These are phyloP conservation scores for Numida meleagris DNA, from an alignment of 2,113 vertebrate species.

Conservation along the genomic window DNA sequence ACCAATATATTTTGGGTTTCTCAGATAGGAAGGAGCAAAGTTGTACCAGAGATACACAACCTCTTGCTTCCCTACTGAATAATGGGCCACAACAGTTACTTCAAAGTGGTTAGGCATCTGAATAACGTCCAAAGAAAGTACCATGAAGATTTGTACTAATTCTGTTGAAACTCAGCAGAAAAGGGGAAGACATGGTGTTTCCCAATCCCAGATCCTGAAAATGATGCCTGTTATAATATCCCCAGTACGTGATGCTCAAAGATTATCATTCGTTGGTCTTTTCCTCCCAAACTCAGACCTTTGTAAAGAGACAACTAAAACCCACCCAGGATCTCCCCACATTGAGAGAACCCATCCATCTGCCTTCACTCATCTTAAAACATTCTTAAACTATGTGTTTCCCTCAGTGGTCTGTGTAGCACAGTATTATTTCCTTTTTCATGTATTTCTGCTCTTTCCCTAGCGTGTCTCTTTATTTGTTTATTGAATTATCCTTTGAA, in stretches of 20 bases:
- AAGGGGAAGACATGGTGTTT: background rate
- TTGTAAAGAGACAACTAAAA: background rate
- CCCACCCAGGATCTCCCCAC: background rate
- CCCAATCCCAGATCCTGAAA: background rate
- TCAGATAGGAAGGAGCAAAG: background rate
- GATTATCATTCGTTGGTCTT: background rate
- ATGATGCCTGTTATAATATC: background rate
- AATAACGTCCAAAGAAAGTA: background rate
- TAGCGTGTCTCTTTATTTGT: slow-evolving; percentile 42
- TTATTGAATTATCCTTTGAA: slow-evolving; percentile 54
- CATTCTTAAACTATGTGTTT: background rate
- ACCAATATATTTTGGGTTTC: background rate
- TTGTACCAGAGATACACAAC: background rate
- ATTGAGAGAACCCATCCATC: background rate
- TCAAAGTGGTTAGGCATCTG: background rate
- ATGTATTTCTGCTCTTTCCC: slow-evolving; percentile 4
- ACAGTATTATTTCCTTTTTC: slow-evolving; percentile 22
- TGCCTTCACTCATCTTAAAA: slow-evolving; percentile 34
- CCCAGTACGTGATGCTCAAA: background rate
- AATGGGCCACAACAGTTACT: background rate
- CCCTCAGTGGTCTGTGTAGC: background rate
- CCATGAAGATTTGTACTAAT: background rate
- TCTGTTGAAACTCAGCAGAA: background rate
- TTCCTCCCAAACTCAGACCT: background rate
- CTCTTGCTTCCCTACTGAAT: background rate